Evolutionary conservation across 2,113 vertebrate species (phyloP), one percentile per base, ranked within the genome.

Genomic region (Chlorodrepanis virens): DNA sequence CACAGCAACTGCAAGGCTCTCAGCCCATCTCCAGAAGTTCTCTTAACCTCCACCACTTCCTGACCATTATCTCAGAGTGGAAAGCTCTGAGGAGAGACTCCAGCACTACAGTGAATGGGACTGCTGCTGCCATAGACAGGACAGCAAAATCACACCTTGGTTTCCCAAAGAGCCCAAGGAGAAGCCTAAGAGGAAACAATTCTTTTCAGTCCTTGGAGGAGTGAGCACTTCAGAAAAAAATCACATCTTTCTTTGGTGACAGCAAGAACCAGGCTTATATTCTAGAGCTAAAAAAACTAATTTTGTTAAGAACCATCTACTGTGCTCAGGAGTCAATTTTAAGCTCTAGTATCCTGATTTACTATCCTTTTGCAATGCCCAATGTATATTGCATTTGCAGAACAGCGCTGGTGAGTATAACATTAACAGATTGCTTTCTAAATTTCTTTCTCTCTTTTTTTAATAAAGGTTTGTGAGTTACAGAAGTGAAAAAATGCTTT

Each of bases 401-500:
- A 89, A 86, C 39, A 18, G 37, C 77, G 77, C 71, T 9, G 2
- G 60, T 22, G 33, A 93, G 40, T 31, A 81, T 61, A 95, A 79
- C 28, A 40, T 78, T 83, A 92, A 75, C 49, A 91, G 20, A 91
- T 44, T 68, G 42, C 40, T 88, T 76, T 83, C 64, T 77, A 79
- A 90, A 84, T 89, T 75, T 92, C 52, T 83, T 77, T 68, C 68
- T 50, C 53, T 64, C 37, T 71, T 76, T 91, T 91, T 91, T 90
- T 57, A 88, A 85, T 86, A 94, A 89, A 96, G 69, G 80, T 75
- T 57, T 82, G 69, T 64, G 86, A 93, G 76, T 50, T 92, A 86
- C 94, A 97, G 81, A 97, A 96, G 93, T 94, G 89, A 87, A 94
- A 94, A 92, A 93, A 89, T 64, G 28, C 72, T 92, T 96, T 95